Evolutionary conservation across 1,140 invertebrate genomes (phyloP), one percentile per base, ranked within the genome.

Genomic region (Berghia stephanieae): DNA sequence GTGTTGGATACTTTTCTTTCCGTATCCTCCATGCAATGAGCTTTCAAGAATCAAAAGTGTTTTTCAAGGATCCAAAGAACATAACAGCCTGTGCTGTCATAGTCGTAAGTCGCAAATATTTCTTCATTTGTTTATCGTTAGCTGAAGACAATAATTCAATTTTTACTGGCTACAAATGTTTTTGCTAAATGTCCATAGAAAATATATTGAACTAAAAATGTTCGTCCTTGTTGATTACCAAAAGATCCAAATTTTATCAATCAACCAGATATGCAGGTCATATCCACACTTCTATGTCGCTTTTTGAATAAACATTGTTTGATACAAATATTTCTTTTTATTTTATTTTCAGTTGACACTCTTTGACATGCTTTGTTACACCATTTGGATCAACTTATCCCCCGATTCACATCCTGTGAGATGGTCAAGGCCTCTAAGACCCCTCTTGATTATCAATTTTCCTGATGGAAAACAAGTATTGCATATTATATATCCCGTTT

Each of bases 391-490:
- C n/a, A 86, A 85, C 75, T 79, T 86, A 16, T 80, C 78, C 8
- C 80, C 79, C 67, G 80, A 82, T 49, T 81, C 60, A 21, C 68
- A 84, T 49, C 82, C 86, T n/a, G 77, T 89, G 36, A 77, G 91
- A 52, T 91, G 89, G 88, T 90, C 91, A 6, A 81, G 91, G 60
- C 85, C 88, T 52, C 79, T 91, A 4, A 81, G 91, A 40, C 90
- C 91, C 34, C 81, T 92, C n/a, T 90, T 92, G 78, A 88, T 91
- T 34, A 85, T 92, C 21, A 92, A 91, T 74, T 90, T 91, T 81
- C 88, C 90, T 42, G 91, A 92, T 85, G 90, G 88, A 75, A 87
- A 90, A 79, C 91, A 91, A 85, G 90, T 90, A 82, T 36, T n/a
- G n/a, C n/a, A n/a, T n/a, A 10, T 16, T 70, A 10, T 42, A n/a